Conservation (phyloP, 2,113 vertebrate genomes). For the Lophochroa leadbeateri region DNA sequence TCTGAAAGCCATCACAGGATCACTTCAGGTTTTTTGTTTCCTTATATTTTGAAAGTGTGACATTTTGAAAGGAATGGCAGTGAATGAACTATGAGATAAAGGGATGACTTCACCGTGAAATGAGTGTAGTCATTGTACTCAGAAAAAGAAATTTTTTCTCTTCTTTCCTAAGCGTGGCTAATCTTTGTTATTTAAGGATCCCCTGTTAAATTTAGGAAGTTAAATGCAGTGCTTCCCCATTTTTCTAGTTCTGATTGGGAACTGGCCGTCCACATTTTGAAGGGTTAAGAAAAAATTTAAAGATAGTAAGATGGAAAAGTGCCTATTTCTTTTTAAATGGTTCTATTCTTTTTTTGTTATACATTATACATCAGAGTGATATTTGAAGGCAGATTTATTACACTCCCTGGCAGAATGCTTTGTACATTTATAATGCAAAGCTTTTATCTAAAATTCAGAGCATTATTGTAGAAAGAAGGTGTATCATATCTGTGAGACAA, state of each 20-base stretch:
- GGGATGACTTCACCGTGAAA: constrained; percentile 44
- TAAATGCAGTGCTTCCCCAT: constrained; percentile 1
- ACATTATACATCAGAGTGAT: constrained; percentile 73
- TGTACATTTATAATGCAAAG: constrained; percentile 77
- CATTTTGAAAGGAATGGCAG: constrained; percentile 53
- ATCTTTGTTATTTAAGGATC: constrained; percentile 23
- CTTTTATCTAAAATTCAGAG: constrained; percentile 76
- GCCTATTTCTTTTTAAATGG: constrained; percentile 55
- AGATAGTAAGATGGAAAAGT: background rate
- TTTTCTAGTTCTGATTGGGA: constrained; percentile 22
- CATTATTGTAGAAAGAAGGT: constrained; percentile 70
- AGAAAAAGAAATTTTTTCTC: background rate
- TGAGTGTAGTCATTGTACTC: constrained; percentile 16
- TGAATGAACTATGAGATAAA: constrained; percentile 57
- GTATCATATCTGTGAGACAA: constrained; percentile 27
- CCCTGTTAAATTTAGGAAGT: constrained; percentile 19
- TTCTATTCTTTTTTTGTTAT: constrained; percentile 66
- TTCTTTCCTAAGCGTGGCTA: background rate
- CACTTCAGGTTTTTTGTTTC: constrained; percentile 28
- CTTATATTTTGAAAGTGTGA: constrained; percentile 42
- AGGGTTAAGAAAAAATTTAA: constrained; percentile 40
- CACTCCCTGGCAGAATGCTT: constrained; percentile 63
- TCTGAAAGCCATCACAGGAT: background rate
- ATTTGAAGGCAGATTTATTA: constrained; percentile 74
- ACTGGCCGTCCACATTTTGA: constrained; percentile 5